Conservation (phyloP, 2,113 vertebrate genomes). For the Tragelaphus scriptus region DNA sequence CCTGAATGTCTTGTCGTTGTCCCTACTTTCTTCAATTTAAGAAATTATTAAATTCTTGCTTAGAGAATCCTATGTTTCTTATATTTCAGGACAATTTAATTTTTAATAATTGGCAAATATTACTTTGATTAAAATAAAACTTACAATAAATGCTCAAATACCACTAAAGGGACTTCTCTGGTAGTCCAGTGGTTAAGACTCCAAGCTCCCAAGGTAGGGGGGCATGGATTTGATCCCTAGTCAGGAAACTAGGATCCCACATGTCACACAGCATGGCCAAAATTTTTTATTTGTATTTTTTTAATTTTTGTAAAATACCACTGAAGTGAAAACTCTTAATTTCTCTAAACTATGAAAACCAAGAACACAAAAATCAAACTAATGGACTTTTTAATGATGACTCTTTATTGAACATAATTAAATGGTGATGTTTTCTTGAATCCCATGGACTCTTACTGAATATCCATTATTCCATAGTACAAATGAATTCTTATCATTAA, state of each 20-base stretch:
- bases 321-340: not conserved
- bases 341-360: not conserved
- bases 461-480: not conserved
- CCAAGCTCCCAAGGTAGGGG: not conserved
- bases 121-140: not conserved
- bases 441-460: not conserved
- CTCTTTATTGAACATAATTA: not conserved
- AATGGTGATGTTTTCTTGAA: not conserved
- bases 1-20: not conserved
- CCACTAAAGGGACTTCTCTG: not conserved
- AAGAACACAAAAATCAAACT: not conserved
- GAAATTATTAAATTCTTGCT: not conserved
- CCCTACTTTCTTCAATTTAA: not conserved
- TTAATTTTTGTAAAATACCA: not conserved
- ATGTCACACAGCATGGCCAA: not conserved
- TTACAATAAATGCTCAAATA: not conserved
- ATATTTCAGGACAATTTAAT: not conserved
- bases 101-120: not conserved
- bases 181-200: not conserved
- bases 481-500: not conserved
- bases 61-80: not conserved
- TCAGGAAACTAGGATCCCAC: not conserved
- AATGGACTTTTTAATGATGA: not conserved
- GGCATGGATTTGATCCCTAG: not conserved
- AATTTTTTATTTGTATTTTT: not conserved